Conservation (phyloP, 2,113 vertebrate species). For the Galeopterus variegatus region DNA sequence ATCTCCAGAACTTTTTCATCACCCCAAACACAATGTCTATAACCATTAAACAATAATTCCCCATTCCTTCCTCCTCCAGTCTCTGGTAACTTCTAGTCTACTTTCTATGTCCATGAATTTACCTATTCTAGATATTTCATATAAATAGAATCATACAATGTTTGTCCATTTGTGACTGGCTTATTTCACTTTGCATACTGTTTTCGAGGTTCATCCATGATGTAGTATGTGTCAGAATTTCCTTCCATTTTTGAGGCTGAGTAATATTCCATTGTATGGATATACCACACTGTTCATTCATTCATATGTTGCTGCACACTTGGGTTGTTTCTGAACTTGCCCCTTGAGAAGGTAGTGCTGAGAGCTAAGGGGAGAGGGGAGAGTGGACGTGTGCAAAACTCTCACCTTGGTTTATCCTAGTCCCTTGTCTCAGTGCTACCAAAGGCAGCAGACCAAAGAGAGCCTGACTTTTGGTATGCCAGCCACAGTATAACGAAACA, state of each 20-base stretch:
- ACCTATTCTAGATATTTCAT: not conserved
- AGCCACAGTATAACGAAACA: not conserved
- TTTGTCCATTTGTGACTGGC: not conserved
- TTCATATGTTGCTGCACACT: not conserved
- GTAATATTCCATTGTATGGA: not conserved
- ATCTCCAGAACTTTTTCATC: not conserved
- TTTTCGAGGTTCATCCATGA: not conserved
- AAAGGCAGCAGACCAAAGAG: not conserved
- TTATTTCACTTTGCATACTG: not conserved
- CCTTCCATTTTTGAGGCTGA: not conserved
- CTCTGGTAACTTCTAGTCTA: not conserved
- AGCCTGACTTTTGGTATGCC: not conserved
- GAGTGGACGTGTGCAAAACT: not conserved
- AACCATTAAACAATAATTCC: not conserved
- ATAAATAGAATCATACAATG: not conserved
- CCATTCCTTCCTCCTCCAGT: not conserved
- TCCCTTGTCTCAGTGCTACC: not conserved
- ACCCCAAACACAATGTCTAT: not conserved
- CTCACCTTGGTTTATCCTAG: not conserved
- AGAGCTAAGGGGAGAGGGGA: not conserved
- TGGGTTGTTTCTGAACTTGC: not conserved
- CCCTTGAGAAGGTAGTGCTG: not conserved
- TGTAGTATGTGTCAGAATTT: not conserved
- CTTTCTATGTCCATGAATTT: not conserved
- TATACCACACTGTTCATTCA: not conserved